phyloP scores from a whole-genome alignment of 2,113 vertebrate species.

The Centropristis striata region DNA sequence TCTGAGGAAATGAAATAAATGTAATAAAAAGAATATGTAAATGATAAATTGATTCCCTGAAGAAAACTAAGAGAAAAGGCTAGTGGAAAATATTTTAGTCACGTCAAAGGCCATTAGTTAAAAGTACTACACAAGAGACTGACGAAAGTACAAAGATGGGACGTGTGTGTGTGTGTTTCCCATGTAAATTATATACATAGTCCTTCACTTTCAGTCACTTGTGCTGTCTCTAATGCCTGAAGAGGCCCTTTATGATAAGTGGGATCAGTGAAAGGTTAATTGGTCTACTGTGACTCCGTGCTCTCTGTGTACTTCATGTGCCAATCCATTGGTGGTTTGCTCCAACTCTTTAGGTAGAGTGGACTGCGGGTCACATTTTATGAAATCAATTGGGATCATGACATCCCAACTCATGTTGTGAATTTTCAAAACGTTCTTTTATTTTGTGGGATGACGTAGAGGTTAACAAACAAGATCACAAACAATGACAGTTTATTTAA shows the following conservation, averaged over 20 bases:
- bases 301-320: constrained; percentile 58
- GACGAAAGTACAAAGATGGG: background rate
- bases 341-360: background rate
- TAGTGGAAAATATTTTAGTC: constrained; percentile 4
- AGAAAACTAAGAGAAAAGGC: background rate
- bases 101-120: background rate
- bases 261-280: constrained; percentile 80
- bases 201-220: constrained; percentile 53
- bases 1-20: no score
- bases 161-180: background rate
- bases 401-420: background rate
- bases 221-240: constrained; percentile 47
- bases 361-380: background rate
- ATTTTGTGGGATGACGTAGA: background rate
- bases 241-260: constrained; percentile 72
- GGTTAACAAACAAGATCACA: background rate
- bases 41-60: background rate
- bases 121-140: constrained; percentile 18
- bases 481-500: background rate
- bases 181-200: constrained; percentile 30
- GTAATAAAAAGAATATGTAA: background rate
- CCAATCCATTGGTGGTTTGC: constrained; percentile 22
- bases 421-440: background rate
- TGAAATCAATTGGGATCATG: background rate
- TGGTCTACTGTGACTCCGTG: constrained; percentile 65